Evolutionary conservation across 2,888 invertebrate genomes (phyloP), one percentile per base, ranked within the genome.

Genomic region (Sarcophaga carnaria): DNA sequence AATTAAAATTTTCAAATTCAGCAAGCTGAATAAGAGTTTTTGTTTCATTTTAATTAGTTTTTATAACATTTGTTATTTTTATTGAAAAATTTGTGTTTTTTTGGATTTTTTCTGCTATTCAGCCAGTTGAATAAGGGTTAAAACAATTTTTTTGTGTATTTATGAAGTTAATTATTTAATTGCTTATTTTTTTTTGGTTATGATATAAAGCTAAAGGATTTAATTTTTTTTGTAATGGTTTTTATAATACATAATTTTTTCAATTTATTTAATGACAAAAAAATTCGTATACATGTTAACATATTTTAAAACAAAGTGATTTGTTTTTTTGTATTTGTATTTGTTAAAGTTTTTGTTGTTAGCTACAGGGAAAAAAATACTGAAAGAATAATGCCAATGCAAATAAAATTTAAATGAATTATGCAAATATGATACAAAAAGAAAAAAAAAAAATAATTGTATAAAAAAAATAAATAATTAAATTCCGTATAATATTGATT

Each of bases 391-490:
- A 37, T 2, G 37, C 22, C 4, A 71, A 22, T n/a, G 45, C 6
- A 47, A 54, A 45, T 22, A 59, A 74, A 77, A 67, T 78, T 3
- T 14, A 80, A 74, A 78, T 74, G 20, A 81, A 62, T 72, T 67
- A 67, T 82, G 77, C 74, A 81, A 82, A 79, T 27, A 64, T 59
- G 45, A 49, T 8, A 22, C 2, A 62, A 66, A 1, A 22, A 3
- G 11, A 66, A 47, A 47, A 60, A 59, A 11, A 12, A 62, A 22
- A n/a, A n/a, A n/a, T n/a, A n/a, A 45, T 70, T 64, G 49, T 54
- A 4, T 47, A 60, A 59, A 17, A 17, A 45, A 69, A 69, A 63
- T 64, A 79, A 74, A 69, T 78, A 83, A 77, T 66, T n/a, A 22
- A 47, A 60, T 47, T 62, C 54, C 17, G 12, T 37, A 37, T 37